Evolutionary conservation across 2,888 invertebrate genomes (phyloP), one percentile per base, ranked within the genome.

Genomic region (Aphrophora alni): DNA sequence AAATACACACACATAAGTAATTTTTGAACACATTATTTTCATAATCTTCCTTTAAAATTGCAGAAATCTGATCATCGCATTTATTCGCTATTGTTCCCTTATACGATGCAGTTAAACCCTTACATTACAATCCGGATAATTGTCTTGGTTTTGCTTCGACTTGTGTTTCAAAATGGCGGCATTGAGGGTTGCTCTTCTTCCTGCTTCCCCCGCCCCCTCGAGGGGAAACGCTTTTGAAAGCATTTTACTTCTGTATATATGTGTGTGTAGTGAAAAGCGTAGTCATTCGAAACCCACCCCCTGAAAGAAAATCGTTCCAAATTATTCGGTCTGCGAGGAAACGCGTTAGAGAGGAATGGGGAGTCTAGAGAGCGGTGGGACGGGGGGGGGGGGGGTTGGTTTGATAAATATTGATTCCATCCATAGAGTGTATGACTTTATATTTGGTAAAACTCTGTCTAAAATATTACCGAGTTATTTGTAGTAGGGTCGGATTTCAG

Each of bases 111-210:
- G 12, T 59, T 59, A 44, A 44, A 8, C 33, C 44, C 17, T 10
- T 33, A 44, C 17, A 10, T 44, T 14, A 59, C 59, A 21, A 21
- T 44, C 12, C 2, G 1, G n/a, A n/a, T 59, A 59, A 59, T 59
- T 59, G 59, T 59, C 59, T 59, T 59, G 59, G 59, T 59, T 59
- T 59, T 8, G 21, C 21, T 3, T 21, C 59, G 59, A 59, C 59
- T 59, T 59, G 59, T 44, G 44, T 59, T 59, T 59, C 59, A 59
- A 59, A 59, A 59, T 59, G 59, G 59, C 59, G n/a, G 59, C 59
- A n/a, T n/a, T 59, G 59, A 59, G 59, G 59, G 59, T 21, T 21
- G 59, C 59, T 44, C 17, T 14, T 7, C 59, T 59, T 33, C 33
- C 33, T 33, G 33, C 33, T 8, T 33, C 33, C 33, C 21, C 59